These are phyloP conservation scores for Anas flavirostris DNA, from an alignment of 2,797 vertebrate genomes.

Conservation along the genomic window DNA sequence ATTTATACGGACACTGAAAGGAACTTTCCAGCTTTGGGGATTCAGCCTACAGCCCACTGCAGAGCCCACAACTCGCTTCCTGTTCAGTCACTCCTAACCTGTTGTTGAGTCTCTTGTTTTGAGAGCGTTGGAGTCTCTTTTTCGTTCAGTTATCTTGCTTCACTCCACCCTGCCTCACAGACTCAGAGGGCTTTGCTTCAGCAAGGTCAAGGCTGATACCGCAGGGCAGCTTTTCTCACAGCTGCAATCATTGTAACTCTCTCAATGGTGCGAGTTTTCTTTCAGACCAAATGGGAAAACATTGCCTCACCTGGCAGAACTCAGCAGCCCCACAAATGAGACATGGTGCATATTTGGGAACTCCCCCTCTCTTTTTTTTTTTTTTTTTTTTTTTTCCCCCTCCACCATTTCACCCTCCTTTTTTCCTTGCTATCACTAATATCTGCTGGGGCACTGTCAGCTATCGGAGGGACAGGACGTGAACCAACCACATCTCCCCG, in stretches of 20 bases:
- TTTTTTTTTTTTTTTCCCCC: background rate
- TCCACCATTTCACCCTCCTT: background rate
- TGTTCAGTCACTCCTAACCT: slow-evolving; percentile 3
- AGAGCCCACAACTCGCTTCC: slow-evolving; percentile 35
- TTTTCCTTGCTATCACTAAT: background rate
- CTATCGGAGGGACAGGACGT: background rate
- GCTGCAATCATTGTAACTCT: background rate
- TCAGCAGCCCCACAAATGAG: background rate
- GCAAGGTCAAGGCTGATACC: slow-evolving; percentile 7
- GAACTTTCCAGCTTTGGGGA: slow-evolving; percentile 61
- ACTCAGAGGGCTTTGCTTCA: slow-evolving; percentile 31
- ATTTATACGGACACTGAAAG: slow-evolving; percentile 51
- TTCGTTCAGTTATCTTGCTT: slow-evolving; percentile 47
- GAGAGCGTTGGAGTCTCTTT: slow-evolving; percentile 45
- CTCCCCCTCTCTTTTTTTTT: background rate
- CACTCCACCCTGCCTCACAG: slow-evolving; percentile 32
- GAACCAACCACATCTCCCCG: background rate
- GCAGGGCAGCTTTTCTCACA: slow-evolving; percentile 26
- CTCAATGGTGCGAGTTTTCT: background rate
- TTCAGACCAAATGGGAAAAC: background rate
- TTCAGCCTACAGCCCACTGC: slow-evolving; percentile 18
- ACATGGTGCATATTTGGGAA: background rate
- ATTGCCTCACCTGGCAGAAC: background rate
- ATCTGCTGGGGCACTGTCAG: background rate
- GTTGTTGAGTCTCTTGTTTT: slow-evolving; percentile 49